A percentile compares a stretch with the other conserved stretches of the same genome.
Conservation (phyloP, 2,888 invertebrate species). For the Hydroisotoma schaefferi region DNA sequence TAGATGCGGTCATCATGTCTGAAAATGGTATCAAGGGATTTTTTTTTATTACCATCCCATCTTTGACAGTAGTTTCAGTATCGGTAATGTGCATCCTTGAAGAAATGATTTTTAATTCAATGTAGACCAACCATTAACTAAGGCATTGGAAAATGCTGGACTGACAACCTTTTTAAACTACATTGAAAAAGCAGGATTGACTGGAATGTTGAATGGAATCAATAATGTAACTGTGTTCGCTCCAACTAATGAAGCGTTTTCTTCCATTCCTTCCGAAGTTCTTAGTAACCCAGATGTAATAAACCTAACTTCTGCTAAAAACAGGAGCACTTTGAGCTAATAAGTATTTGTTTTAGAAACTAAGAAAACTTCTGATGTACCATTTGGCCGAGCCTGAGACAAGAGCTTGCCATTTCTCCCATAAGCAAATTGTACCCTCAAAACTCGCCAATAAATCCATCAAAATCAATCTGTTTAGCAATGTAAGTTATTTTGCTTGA, state of each 20-base stretch:
- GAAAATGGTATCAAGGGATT: conserved; percentile 62
- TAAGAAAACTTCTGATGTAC: conserved; percentile 62
- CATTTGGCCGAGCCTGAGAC: conserved; percentile 61
- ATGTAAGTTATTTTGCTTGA: too few relatives aligned
- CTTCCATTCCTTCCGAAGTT: conserved; percentile 49
- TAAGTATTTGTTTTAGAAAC: conserved; percentile 33
- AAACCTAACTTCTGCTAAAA: neutral
- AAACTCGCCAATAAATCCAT: conserved; percentile 7
- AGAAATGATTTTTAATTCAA: conserved; percentile 18
- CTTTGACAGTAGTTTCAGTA: too few relatives aligned
- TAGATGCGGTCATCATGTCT: conserved; percentile 65
- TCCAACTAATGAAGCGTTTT: conserved; percentile 55
- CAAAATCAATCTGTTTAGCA: conserved; percentile 29
- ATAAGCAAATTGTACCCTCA: conserved; percentile 35
- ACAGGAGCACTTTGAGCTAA: too few relatives aligned
- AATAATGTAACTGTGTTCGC: conserved; percentile 56
- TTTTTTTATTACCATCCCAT: too few relatives aligned
- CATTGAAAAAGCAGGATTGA: conserved; percentile 53
- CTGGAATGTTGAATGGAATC: conserved; percentile 51
- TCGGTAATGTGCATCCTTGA: too few relatives aligned
- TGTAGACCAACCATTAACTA: conserved; percentile 53
- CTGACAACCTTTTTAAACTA: conserved; percentile 60
- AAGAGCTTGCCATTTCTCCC: conserved; percentile 53
- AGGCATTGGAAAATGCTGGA: conserved; percentile 60
- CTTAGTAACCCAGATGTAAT: conserved; percentile 32